Percentiles rank a stretch among this genome's conserved stretches.
These are phyloP conservation scores for Hycleus cichorii DNA, from an alignment of 1,140 invertebrate genomes.

Conservation along the genomic window DNA sequence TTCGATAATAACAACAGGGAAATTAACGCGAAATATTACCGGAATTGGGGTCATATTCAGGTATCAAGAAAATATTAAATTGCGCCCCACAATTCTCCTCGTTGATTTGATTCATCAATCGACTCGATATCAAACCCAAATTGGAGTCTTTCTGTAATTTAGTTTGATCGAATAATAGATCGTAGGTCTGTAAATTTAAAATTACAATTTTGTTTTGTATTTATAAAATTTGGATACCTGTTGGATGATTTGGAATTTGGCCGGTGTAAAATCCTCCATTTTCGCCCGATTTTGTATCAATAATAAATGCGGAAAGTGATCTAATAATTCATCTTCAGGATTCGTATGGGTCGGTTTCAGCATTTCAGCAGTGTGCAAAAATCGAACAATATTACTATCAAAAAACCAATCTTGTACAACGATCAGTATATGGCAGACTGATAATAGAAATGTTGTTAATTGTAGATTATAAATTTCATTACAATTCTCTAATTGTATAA, in stretches of 20 bases:
- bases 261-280: constrained; percentile 60
- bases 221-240: constrained; percentile 39
- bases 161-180: constrained; percentile 61
- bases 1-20: not conserved
- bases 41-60: constrained; percentile 51
- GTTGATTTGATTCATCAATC: constrained; percentile 48
- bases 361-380: constrained; percentile 80
- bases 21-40: constrained; percentile 42
- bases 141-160: constrained; percentile 62
- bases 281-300: constrained; percentile 70
- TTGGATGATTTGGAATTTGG: constrained; percentile 59
- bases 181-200: constrained; percentile 46
- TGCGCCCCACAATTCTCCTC: constrained; percentile 48
- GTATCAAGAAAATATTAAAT: constrained; percentile 67
- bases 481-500: constrained; percentile 54
- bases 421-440: constrained; percentile 82
- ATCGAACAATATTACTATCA: constrained; percentile 63
- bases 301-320: constrained; percentile 69
- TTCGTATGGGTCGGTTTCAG: constrained; percentile 69
- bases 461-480: constrained; percentile 70
- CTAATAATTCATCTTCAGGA: constrained; percentile 56
- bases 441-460: constrained; percentile 72
- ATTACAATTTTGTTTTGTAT: not conserved
- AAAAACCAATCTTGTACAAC: constrained; percentile 81
- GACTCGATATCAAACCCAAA: constrained; percentile 54